Percentiles rank a stretch among this genome's conserved stretches.
Conservation (phyloP, 1,140 invertebrate genomes). For the Drosophila triauraria region DNA sequence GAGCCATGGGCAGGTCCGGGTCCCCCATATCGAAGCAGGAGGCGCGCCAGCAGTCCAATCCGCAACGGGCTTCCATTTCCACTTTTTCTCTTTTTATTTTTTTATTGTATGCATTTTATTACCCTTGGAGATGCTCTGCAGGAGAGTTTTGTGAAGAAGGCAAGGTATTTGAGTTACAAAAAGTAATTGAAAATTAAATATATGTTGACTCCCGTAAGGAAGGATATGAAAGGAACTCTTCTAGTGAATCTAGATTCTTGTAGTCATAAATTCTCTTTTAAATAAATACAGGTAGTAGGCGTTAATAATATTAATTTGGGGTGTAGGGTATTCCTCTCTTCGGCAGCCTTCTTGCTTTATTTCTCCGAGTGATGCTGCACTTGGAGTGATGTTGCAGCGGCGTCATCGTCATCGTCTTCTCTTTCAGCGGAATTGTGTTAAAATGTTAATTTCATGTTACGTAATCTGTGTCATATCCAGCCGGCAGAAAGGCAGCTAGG, state of each 20-base stretch:
- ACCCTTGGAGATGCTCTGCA: conserved; percentile 8
- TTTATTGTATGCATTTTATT: conserved; percentile 13
- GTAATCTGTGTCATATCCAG: conserved; percentile 82
- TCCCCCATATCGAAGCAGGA: conserved; percentile 8
- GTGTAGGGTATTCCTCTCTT: conserved; percentile 7
- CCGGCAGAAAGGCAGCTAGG: conserved; percentile 35
- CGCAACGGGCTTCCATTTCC: conserved; percentile 58
- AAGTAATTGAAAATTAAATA: not conserved
- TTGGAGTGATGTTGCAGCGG: conserved; percentile 40
- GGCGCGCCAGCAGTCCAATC: conserved; percentile 32
- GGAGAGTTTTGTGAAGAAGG: too few species aligned
- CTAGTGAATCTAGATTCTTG: too few species aligned
- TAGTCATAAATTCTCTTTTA: too few species aligned
- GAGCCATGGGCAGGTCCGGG: conserved; percentile 54
- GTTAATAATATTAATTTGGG: too few species aligned
- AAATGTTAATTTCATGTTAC: conserved; percentile 82
- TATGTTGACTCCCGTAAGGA: not conserved
- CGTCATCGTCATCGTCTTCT: conserved; percentile 55
- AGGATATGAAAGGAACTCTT: not conserved
- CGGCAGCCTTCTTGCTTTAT: conserved; percentile 8
- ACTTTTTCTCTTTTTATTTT: conserved; percentile 21
- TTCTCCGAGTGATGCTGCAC: conserved; percentile 20
- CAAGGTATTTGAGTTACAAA: not conserved
- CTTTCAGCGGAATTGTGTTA: conserved; percentile 79
- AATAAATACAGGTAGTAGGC: not conserved